Evolutionary conservation across 2,888 invertebrate species (phyloP).

Genomic region (Agriopis aurantiaria): DNA sequence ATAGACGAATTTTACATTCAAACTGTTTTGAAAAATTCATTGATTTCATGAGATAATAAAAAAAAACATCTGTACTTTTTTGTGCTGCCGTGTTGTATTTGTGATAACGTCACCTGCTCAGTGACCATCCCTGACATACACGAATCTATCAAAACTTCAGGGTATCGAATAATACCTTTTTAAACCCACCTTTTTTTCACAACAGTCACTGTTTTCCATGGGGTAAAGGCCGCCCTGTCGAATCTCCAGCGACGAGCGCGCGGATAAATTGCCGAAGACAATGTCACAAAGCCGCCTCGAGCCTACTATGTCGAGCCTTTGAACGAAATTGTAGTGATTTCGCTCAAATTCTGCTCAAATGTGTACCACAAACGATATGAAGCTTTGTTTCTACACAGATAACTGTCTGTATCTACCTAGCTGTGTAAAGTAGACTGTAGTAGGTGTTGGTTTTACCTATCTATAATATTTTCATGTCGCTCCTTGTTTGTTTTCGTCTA

Average conservation of each 20-base stretch:
- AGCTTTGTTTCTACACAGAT: neutral
- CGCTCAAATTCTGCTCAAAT: slow-evolving; percentile 19
- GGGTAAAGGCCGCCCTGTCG: slow-evolving; percentile 18
- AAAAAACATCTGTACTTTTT: no score
- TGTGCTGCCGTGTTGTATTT: no score
- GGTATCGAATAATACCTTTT: no score
- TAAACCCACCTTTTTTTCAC: no score
- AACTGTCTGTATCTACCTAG: neutral
- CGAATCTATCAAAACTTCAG: no score
- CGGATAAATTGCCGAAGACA: slow-evolving; percentile 34
- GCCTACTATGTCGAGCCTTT: slow-evolving; percentile 12
- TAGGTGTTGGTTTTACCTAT: slow-evolving; percentile 8
- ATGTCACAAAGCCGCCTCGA: slow-evolving; percentile 35
- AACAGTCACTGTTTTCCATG: slow-evolving; percentile 26
- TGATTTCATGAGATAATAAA: no score
- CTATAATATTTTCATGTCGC: neutral
- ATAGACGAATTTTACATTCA: no score
- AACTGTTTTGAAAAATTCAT: no score
- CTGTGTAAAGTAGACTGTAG: no score
- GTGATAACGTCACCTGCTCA: no score
- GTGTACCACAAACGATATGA: slow-evolving; percentile 26
- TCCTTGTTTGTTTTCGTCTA: neutral
- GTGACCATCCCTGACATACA: no score
- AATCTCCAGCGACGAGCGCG: slow-evolving; percentile 21
- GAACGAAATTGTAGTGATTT: slow-evolving; percentile 33